Evolutionary conservation across 2,888 invertebrate species (phyloP), one percentile per base, ranked within the genome.

Genomic region (Drosophila melanocephala): DNA sequence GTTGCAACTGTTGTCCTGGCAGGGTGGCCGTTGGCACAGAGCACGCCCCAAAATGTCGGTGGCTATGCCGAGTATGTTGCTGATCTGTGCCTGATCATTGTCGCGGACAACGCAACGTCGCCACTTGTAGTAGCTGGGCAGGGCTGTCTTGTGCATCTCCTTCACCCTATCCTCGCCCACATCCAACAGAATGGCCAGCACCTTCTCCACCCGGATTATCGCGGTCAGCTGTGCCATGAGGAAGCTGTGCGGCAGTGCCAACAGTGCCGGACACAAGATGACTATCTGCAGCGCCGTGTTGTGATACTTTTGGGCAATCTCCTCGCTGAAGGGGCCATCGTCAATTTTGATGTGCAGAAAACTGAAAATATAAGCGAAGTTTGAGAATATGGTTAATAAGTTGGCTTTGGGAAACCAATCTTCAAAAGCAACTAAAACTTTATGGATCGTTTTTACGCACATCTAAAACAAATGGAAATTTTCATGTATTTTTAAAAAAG

Each of bases 61-160:
- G 0, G 97, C 97, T 10, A 96, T 96, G 0, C 96, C 96, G n/a
- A 98, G 94, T 90, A 97, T 96, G 75, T 97, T 97, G 77, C 97
- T 96, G 42, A 97, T 97, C 91, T 97, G 97, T 0, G 96, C 96
- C 62, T 96, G 96, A 92, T 97, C 97, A 91, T 97, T 97, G 91
- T 97, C 97, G 58, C 96, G 96, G 26, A 97, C 96, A 53, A 95
- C 95, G 94, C 97, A 96, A 92, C 97, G 96, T 72, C 96, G 95
- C 97, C 97, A 98, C 88, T 96, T 96, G 70, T 96, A 95, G 91
- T 96, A 97, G 55, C 95, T 95, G 5, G 96, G 95, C 81, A 97
- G 95, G 58, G 96, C 96, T 93, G 95, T 95, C 92, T 95, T 95
- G 87, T 97, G 96, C 74, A 95, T 94, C 63, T 96, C 95, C 66